A percentile compares a stretch with the other conserved stretches of the same genome.
Evolutionary conservation across 2,888 invertebrate genomes (phyloP).

Genomic region (Acrocera orbiculus): DNA sequence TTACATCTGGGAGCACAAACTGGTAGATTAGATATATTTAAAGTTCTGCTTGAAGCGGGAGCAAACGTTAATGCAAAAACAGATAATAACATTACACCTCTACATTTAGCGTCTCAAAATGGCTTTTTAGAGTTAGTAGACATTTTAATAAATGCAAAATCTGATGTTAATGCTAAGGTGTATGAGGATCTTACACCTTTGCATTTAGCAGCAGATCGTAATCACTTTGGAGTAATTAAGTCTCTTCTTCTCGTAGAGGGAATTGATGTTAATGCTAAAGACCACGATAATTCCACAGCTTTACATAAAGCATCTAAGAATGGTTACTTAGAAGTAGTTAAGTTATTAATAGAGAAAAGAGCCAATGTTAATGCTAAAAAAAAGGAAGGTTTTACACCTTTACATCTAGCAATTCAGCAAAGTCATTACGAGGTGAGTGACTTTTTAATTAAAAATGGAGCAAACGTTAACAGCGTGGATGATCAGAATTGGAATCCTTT

Average conservation of each 20-base stretch:
- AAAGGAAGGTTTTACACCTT: constrained; percentile 11
- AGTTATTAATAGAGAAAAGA: constrained; percentile 6
- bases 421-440: constrained; percentile 8
- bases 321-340: constrained; percentile 4
- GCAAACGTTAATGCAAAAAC: constrained; percentile 1
- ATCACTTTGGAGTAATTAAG: constrained; percentile 10
- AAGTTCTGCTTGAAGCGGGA: no score
- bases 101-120: constrained; percentile 5
- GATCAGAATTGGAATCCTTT: constrained; percentile 1
- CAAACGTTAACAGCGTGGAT: constrained; percentile 1
- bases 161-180: background rate
- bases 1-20: no score
- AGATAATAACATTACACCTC: background rate
- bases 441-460: constrained; percentile 3
- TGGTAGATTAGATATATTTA: no score
- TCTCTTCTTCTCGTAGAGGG: constrained; percentile 11
- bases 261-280: constrained; percentile 5
- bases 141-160: constrained; percentile 3
- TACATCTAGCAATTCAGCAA: constrained; percentile 12
- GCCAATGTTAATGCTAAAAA: constrained; percentile 10
- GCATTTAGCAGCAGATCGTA: constrained; percentile 9
- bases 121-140: constrained; percentile 3
- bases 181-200: constrained; percentile 5
- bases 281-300: constrained; percentile 7
- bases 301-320: constrained; percentile 10